A percentile compares a stretch with the other conserved stretches of the same genome.
Evolutionary conservation across 2,113 vertebrate genomes (phyloP).

Genomic region (Sinocyclocheilus grahami): DNA sequence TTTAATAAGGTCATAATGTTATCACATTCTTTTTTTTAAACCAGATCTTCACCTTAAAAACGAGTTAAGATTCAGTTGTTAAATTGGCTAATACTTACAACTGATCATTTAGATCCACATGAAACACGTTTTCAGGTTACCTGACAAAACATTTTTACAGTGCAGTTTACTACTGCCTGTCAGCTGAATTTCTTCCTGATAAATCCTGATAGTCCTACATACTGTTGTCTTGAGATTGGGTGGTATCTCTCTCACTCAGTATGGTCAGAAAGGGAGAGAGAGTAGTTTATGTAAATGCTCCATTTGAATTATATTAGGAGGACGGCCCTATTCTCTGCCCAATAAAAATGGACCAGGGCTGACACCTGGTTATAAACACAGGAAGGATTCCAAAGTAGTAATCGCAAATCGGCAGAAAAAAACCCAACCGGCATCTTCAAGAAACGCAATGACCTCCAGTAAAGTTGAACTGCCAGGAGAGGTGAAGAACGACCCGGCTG

Average conservation of each 20-base stretch:
- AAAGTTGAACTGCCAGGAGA: conserved; percentile 92
- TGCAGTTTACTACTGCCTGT: neutral
- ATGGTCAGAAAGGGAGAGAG: conserved; percentile 43
- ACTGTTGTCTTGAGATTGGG: conserved; percentile 45
- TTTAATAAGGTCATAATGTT: neutral
- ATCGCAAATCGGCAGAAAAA: conserved; percentile 72
- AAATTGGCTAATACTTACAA: no score
- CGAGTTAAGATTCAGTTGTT: neutral
- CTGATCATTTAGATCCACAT: neutral
- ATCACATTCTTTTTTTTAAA: neutral
- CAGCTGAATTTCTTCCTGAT: conserved; percentile 7
- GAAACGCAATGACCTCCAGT: conserved; percentile 90
- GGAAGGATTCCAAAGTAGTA: conserved; percentile 79
- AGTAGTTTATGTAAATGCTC: conserved; percentile 80
- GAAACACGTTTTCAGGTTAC: neutral
- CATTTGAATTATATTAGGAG: conserved; percentile 80
- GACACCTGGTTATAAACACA: conserved; percentile 98
- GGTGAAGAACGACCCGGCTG: conserved; percentile 91
- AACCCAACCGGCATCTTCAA: conserved; percentile 63
- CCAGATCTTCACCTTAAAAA: neutral
- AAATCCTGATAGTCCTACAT: conserved; percentile 5
- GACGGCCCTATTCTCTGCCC: conserved; percentile 87
- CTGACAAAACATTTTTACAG: conserved; percentile 16
- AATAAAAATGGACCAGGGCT: conserved; percentile 87
- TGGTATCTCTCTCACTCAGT: conserved; percentile 42